phyloP scores from a whole-genome alignment of 2,797 vertebrate species.

The Limnodromus scolopaceus region DNA sequence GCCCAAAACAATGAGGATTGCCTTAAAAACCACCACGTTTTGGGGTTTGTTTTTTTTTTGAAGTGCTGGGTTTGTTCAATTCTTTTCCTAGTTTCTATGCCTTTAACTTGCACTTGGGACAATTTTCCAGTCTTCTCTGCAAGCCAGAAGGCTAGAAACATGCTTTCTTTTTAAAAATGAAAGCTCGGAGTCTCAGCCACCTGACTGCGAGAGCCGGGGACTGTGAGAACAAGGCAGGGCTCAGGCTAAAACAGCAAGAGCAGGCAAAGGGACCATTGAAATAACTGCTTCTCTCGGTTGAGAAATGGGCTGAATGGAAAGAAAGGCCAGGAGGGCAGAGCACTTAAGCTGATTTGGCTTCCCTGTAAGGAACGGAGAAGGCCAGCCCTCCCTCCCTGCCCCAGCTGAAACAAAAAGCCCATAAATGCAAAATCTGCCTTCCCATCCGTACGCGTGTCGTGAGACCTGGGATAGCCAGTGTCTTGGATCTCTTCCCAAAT shows the following conservation, averaged over 20 bases:
- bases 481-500: neutral
- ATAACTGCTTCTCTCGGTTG: neutral
- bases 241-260: neutral
- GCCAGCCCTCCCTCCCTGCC: neutral
- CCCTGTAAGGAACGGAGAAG: neutral
- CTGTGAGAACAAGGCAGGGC: neutral
- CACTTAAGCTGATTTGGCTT: neutral
- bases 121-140: neutral
- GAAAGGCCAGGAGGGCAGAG: constrained; percentile 31
- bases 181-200: neutral
- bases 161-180: neutral
- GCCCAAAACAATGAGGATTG: neutral
- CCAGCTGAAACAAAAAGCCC: constrained; percentile 28
- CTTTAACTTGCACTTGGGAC: neutral
- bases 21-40: neutral
- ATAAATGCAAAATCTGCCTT: constrained; percentile 2
- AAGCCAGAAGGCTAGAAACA: neutral
- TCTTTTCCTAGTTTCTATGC: neutral
- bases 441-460: neutral
- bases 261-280: neutral
- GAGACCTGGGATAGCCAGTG: neutral
- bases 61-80: neutral
- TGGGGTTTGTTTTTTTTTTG: neutral
- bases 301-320: neutral
- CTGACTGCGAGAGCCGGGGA: neutral